Evolutionary conservation across 1,140 invertebrate genomes (phyloP).

Genomic region (Epicauta chinensis): DNA sequence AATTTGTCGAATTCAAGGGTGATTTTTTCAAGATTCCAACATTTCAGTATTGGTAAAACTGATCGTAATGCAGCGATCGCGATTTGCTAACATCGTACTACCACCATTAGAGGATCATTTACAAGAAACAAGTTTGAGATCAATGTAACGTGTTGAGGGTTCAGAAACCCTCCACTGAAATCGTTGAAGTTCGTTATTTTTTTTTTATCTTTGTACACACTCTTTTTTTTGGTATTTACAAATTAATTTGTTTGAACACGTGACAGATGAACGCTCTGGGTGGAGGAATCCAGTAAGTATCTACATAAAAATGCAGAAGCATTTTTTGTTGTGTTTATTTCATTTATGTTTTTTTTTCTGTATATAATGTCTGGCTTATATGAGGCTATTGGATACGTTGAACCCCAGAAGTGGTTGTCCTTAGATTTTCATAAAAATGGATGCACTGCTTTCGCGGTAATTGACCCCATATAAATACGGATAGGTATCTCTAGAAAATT

Average conservation of each 20-base stretch:
- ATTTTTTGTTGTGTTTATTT: slow-evolving; percentile 3
- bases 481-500: too few relatives aligned
- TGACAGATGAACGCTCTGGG: too few relatives aligned
- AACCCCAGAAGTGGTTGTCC: slow-evolving; percentile 21
- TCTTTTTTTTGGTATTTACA: too few relatives aligned
- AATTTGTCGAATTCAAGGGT: slow-evolving; percentile 24
- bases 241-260: too few relatives aligned
- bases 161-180: slow-evolving; percentile 5
- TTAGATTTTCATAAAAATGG: slow-evolving; percentile 27
- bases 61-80: too few relatives aligned
- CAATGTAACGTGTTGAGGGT: slow-evolving; percentile 5
- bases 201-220: too few relatives aligned
- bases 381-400: slow-evolving; percentile 12
- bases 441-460: slow-evolving; percentile 18
- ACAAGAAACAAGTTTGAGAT: slow-evolving; percentile 27
- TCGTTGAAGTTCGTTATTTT: too few relatives aligned
- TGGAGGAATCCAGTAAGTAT: too few relatives aligned
- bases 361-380: slow-evolving; percentile 6
- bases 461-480: slow-evolving; percentile 11
- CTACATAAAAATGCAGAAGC: slow-evolving; percentile 1
- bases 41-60: not conserved
- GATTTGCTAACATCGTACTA: too few relatives aligned
- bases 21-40: slow-evolving; percentile 17
- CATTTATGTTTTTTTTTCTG: too few relatives aligned
- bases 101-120: too few relatives aligned